Base-by-base conservation (phyloP, 2,113 vertebrate species). In the Ameiurus melas region DNA sequence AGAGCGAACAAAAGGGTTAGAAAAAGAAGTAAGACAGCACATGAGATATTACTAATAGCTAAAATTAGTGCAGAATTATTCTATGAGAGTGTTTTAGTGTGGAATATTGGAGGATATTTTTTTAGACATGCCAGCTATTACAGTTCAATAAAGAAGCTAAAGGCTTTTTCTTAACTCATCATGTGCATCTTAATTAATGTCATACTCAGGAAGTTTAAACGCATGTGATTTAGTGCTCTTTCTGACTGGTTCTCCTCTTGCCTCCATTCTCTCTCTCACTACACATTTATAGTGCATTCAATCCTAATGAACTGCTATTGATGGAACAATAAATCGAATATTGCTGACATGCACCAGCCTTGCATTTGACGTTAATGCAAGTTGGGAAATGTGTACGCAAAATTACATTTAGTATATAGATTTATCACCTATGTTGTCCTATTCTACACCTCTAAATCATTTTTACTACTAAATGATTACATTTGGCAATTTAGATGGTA, bases 131-230 rank as follows among this genome's bases (percentile, higher is more conserved):
- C 51, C 77, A 39, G 55, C 55, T 55, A 71, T 51, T 36, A 66
- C 5, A 53, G 20, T 64, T 66, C 66, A 78, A 30, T 86, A 47
- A 79, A 79, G 27, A 20, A 66, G 36, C 58, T 25, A 60, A 75
- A 85, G 70, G 10, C 5, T 80, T 87, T 66, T 85, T 71, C 51
- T 71, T 55, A 68, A 87, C 64, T 68, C 60, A 68, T 87, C 62
- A 81, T 27, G 20, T 87, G 77, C 57, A 87, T 81, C 62, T 81
- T 87, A 87, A 87, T 81, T 80, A 80, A 27, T 33, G 62, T 87
- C 53, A 58, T 33, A 86, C 66, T 66, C 55, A 22, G 9, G 43
- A 83, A 36, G 36, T 60, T 60, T 39, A 70, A 58, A 39, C 10
- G 58, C 43, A 66, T 55, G 20, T 53, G 82, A 84, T 64, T 30